Percentiles rank a stretch among this genome's conserved stretches.
phyloP scores from a whole-genome alignment of 2,888 invertebrate genomes.

The Drosophila pegasa region DNA sequence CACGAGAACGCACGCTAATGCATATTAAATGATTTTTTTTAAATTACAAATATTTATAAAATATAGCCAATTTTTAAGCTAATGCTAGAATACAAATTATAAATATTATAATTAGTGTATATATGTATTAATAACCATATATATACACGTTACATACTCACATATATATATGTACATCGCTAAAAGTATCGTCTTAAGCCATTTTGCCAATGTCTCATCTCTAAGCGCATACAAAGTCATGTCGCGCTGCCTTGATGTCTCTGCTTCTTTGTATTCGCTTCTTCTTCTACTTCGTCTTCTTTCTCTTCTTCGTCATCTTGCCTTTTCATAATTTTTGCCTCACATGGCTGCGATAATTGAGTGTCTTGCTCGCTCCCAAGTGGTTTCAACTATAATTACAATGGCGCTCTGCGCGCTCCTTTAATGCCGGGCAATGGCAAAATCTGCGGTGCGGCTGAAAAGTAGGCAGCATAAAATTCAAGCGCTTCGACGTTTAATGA shows the following conservation, averaged over 20 bases:
- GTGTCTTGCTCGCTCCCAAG: slow-evolving; percentile 38
- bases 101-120: no score
- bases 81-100: no score
- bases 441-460: slow-evolving; percentile 26
- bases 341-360: slow-evolving; percentile 26
- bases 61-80: not conserved
- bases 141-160: not conserved
- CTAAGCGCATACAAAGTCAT: not conserved
- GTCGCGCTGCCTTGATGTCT: not conserved
- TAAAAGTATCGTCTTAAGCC: not conserved
- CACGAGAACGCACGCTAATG: not conserved
- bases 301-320: slow-evolving; percentile 2
- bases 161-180: not conserved
- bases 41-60: not conserved
- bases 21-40: no score
- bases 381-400: slow-evolving; percentile 72
- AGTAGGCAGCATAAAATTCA: slow-evolving; percentile 42
- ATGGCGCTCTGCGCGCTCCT: slow-evolving; percentile 36
- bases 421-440: slow-evolving; percentile 23
- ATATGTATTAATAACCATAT: not conserved
- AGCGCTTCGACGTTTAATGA: slow-evolving; percentile 12
- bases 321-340: slow-evolving; percentile 48
- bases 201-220: not conserved
- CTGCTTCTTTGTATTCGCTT: not conserved
- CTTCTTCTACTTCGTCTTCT: no score